Conservation (phyloP, 1,140 invertebrate species). For the Drosophila azteca region DNA sequence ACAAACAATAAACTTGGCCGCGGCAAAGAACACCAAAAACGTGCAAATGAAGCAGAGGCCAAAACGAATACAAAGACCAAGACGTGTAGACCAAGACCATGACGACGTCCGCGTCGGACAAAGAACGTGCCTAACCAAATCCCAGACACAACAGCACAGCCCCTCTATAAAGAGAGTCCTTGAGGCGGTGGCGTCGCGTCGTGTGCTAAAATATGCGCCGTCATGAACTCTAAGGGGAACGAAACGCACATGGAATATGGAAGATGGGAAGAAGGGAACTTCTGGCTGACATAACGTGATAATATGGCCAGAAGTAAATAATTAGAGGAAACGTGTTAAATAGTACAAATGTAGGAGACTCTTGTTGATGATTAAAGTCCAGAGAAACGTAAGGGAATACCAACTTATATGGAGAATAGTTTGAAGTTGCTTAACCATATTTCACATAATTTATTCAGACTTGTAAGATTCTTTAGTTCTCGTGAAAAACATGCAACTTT, state of each 20-base stretch:
- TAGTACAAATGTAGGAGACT: not conserved
- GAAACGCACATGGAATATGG: slow-evolving; percentile 6
- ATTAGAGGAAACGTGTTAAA: slow-evolving; percentile 40
- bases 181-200: slow-evolving; percentile 11
- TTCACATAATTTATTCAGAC: not conserved
- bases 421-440: not conserved
- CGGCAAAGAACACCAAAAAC: slow-evolving; percentile 48
- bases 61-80: not conserved
- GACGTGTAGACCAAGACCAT: not conserved
- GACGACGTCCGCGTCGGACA: slow-evolving; percentile 14
- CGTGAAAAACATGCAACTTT: not conserved
- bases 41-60: slow-evolving; percentile 24
- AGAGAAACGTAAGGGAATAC: not conserved
- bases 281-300: slow-evolving; percentile 43
- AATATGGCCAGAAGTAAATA: slow-evolving; percentile 48
- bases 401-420: no score
- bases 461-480: no score
- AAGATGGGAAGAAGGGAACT: slow-evolving; percentile 28
- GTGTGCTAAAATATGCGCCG: slow-evolving; percentile 40
- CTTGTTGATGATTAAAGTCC: slow-evolving; percentile 23
- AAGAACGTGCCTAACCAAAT: slow-evolving; percentile 42
- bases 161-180: slow-evolving; percentile 15
- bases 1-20: slow-evolving; percentile 48
- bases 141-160: slow-evolving; percentile 28
- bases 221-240: slow-evolving; percentile 30